Conservation (phyloP, 2,113 vertebrate species). For the Caracal caracal region DNA sequence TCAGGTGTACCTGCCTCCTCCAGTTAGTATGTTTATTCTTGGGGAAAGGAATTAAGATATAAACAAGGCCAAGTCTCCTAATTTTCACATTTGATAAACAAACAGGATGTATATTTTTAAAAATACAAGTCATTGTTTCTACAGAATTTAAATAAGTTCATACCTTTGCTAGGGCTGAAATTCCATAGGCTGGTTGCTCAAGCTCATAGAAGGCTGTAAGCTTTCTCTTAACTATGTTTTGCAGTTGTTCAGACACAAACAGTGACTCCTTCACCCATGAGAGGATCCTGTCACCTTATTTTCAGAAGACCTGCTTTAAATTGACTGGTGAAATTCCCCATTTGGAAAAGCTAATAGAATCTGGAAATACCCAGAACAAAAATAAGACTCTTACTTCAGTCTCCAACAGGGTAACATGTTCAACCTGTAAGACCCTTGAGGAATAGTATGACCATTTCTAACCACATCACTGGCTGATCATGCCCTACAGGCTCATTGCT, state of each 20-base stretch:
- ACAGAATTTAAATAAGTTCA: neutral
- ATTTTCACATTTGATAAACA: neutral
- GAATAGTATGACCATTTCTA: neutral
- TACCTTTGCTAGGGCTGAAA: neutral
- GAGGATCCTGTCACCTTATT: neutral
- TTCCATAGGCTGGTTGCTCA: neutral
- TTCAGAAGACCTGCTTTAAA: conserved; percentile 27
- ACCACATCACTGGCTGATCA: neutral
- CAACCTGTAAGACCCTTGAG: neutral
- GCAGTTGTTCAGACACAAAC: neutral
- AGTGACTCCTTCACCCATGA: neutral
- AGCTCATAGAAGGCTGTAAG: neutral
- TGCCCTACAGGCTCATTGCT: neutral
- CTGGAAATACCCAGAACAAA: neutral
- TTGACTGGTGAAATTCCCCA: neutral
- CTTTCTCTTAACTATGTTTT: neutral
- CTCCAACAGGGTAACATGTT: neutral
- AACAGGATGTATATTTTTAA: neutral
- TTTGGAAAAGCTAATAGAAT: neutral
- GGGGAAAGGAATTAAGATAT: neutral
- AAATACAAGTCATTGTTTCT: neutral
- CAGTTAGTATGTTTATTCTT: neutral
- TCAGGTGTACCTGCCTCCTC: neutral
- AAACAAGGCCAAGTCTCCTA: neutral
- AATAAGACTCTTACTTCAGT: neutral